Base-by-base conservation (phyloP, 1,140 invertebrate species). In the Drosophila subobscura region DNA sequence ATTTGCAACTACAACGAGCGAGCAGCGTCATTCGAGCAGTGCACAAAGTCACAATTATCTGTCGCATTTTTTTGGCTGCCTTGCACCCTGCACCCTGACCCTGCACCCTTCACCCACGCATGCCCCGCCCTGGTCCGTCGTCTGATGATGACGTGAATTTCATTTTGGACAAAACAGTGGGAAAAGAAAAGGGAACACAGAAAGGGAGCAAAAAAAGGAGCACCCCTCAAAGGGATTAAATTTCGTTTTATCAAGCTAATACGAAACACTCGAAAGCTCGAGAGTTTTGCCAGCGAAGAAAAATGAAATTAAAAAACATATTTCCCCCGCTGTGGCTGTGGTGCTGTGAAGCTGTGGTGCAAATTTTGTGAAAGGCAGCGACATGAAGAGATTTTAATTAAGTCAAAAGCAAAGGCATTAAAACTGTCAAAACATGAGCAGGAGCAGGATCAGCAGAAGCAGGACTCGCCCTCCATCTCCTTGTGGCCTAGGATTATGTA, bases 51-150 rank as follows among this genome's bases (percentile, higher is more conserved):
- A 33, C 45, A 47, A 20, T 20, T 20, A 20, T 20, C 47, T 74
- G 74, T 77, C 64, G 73, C 79, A 79, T 66, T 83, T 84, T 60
- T 79, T 76, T 84, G 75, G 75, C 79, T 79, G 68, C 63, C 25
- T 10, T 12, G 2, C 45, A 40, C 22, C n/a, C 33, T 6, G 12
- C 8, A 2, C 10, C 37, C 12, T 16, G 8, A 23, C 3, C n/a
- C 44, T 3, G 8, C 4, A 10, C 33, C 41, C 20, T 3, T 10
- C 53, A 5, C 10, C 29, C 40, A 20, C 2, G 44, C 37, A 61
- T 66, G 58, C 57, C 52, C 20, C 45, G 44, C 52, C 51, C 25
- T 42, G 37, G 40, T 33, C 54, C 46, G 50, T 55, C 68, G 58
- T 58, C 74, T 63, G 79, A 75, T 84, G 74, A 78, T 61, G 64